These are phyloP conservation scores for Araneus ventricosus DNA, from an alignment of 1,140 invertebrate genomes.

Conservation along the genomic window DNA sequence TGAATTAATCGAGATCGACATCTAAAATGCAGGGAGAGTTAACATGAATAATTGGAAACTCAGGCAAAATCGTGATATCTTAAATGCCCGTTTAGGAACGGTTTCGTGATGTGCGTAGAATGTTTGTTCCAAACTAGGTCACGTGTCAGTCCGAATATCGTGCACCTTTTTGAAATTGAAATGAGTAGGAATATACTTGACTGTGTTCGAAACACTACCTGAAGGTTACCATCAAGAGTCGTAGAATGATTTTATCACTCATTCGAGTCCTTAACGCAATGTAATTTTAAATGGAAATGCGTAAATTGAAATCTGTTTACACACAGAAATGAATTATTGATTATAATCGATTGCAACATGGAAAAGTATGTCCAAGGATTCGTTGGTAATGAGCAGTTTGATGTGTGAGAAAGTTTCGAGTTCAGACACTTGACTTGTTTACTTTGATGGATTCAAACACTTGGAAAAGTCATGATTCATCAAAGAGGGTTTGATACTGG, in stretches of 20 bases:
- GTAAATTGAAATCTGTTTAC: background rate
- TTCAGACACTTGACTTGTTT: background rate
- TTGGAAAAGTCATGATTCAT: no score
- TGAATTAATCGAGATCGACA: slow-evolving; percentile 19
- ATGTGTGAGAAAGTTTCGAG: background rate
- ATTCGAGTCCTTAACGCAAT: background rate
- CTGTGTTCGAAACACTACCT: background rate
- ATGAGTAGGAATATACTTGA: slow-evolving; percentile 20
- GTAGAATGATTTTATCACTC: background rate
- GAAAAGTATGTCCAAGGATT: background rate
- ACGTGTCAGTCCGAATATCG: slow-evolving; percentile 50
- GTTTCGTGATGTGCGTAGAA: slow-evolving; percentile 37
- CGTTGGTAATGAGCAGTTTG: background rate
- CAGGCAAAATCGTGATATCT: slow-evolving; percentile 42
- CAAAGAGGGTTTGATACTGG: no score
- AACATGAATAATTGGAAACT: slow-evolving; percentile 31
- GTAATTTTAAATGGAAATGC: background rate
- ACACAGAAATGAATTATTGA: slow-evolving; percentile 9
- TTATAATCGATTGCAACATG: background rate
- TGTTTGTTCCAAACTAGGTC: slow-evolving; percentile 45
- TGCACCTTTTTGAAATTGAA: slow-evolving; percentile 36
- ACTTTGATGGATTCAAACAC: no score
- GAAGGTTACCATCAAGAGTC: background rate
- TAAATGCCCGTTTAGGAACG: background rate
- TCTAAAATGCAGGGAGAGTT: background rate